Evolutionary conservation across 2,113 vertebrate species (phyloP).

Genomic region (Turnix velox): DNA sequence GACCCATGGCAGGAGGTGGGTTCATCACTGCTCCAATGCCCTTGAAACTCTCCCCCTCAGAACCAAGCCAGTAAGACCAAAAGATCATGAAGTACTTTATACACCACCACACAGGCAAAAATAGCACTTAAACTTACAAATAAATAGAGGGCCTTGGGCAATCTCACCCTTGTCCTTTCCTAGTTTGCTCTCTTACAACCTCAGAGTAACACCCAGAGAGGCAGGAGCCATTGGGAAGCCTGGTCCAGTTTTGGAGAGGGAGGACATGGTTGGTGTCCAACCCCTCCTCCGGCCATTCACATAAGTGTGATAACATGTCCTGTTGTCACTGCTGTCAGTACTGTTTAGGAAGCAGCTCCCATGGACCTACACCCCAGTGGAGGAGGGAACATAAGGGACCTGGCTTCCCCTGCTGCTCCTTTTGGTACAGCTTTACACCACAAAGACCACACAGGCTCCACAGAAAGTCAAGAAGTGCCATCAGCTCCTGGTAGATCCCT

Average conservation of each 20-base stretch:
- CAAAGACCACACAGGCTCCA: background rate
- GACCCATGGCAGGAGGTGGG: background rate
- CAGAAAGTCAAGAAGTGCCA: background rate
- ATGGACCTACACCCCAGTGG: background rate
- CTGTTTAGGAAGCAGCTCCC: background rate
- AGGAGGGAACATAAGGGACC: background rate
- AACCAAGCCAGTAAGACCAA: background rate
- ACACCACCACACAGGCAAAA: conserved; percentile 30
- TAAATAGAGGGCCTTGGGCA: conserved; percentile 37
- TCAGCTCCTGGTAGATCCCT: background rate
- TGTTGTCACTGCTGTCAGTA: background rate
- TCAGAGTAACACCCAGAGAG: background rate
- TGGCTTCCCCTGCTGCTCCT: background rate
- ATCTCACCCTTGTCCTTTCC: conserved; percentile 4
- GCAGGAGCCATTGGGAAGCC: background rate
- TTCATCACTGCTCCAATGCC: background rate
- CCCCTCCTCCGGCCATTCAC: background rate
- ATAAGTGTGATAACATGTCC: accelerated
- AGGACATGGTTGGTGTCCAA: background rate
- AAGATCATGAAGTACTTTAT: background rate
- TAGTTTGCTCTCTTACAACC: background rate
- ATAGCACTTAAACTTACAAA: conserved; percentile 56
- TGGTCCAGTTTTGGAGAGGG: background rate
- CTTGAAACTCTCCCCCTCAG: background rate
- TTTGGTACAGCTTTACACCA: background rate